phyloP scores from a whole-genome alignment of 2,888 invertebrate genomes.

The Bellardia pandia region DNA sequence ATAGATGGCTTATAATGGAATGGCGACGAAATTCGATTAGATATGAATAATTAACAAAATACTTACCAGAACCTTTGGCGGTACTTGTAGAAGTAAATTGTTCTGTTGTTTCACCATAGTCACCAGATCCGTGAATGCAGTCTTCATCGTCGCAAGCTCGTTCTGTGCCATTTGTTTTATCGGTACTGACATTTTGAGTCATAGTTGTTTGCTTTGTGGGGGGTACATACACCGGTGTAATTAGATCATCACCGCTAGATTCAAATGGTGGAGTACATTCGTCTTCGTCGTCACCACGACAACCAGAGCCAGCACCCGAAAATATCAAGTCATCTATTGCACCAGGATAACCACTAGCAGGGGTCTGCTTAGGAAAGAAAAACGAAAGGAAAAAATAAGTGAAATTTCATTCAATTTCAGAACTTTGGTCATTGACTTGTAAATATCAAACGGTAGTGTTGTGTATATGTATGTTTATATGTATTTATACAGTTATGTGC shows the following conservation, averaged over 20 bases:
- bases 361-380: conserved; percentile 87
- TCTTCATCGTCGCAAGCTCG: conserved; percentile 94
- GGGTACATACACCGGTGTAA: conserved; percentile 95
- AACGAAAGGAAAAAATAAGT: conserved; percentile 6
- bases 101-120: conserved; percentile 89
- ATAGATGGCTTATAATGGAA: conserved; percentile 78
- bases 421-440: not conserved
- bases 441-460: not conserved
- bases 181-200: conserved; percentile 79
- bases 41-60: conserved; percentile 1
- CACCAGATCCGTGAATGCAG: conserved; percentile 92
- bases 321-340: conserved; percentile 95
- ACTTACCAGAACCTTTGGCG: conserved; percentile 85
- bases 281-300: conserved; percentile 95
- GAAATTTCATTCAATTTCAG: not conserved
- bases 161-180: conserved; percentile 81
- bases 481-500: conserved; percentile 34
- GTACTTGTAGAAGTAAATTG: conserved; percentile 85
- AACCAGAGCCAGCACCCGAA: conserved; percentile 96
- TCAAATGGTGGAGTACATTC: conserved; percentile 94
- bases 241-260: conserved; percentile 94
- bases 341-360: conserved; percentile 91
- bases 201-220: conserved; percentile 90
- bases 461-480: conserved; percentile 34
- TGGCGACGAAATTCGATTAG: conserved; percentile 73